Evolutionary conservation across 1,140 invertebrate species (phyloP), one percentile per base, ranked within the genome.

Genomic region (Nebria ingens): DNA sequence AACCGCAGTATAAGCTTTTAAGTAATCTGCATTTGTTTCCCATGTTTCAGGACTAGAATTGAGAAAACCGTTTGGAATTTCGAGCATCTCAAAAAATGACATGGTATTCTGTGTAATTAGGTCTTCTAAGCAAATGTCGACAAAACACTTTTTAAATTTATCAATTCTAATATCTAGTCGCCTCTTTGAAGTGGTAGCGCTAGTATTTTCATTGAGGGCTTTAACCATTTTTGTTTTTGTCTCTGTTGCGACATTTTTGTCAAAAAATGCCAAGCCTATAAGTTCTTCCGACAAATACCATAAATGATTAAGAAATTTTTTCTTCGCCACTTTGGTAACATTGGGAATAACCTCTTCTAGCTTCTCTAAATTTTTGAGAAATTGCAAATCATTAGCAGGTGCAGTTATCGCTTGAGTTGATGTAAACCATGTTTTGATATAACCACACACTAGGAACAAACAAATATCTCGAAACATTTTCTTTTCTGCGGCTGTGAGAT

Each of bases 381-480:
- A 60, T 17, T 2, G 0, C 25, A 65, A 55, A 58, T 65, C 60
- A n/a, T 57, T 20, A 21, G 61, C 56, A n/a, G 59, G 63, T 20
- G 61, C 59, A 55, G 59, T 57, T 6, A 53, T 6, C 29, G 61
- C 56, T 1, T 58, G 15, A 56, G 53, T 40, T 21, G 50, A 25
- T 54, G 38, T 53, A 40, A 60, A 56, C 62, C 62, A 64, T 40
- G 56, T 51, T 56, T 62, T 60, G 9, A 60, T 49, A 52, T 61
- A 64, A 11, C 56, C 64, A 63, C 3, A 9, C 17, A 45, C 40
- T 4, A 45, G 9, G 17, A 45, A 45, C 6, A 45, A 6, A 3
- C 40, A 45, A 12, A 65, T 53, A 58, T 65, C 60, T 58, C 49
- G 2, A 19, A 67, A 40, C 3, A 50, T 21, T 52, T 25, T 54